These are phyloP conservation scores for Merops nubicus DNA, from an alignment of 2,113 vertebrate genomes.

Conservation along the genomic window DNA sequence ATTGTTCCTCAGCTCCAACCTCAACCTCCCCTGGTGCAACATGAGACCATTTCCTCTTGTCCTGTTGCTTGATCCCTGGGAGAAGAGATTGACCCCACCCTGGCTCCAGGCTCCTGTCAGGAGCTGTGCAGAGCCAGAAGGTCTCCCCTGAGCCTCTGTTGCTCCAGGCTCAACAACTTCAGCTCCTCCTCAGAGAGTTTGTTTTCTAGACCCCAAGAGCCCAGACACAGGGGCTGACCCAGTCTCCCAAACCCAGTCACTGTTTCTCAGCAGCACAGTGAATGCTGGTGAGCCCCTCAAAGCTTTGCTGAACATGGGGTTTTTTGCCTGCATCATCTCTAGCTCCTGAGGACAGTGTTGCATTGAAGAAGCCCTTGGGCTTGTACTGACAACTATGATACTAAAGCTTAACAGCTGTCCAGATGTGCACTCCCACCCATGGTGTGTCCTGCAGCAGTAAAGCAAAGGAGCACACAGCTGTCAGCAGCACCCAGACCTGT, in stretches of 20 bases:
- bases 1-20: too few relatives aligned
- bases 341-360: neutral
- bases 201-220: neutral
- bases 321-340: neutral
- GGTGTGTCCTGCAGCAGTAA: neutral
- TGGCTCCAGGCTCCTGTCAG: too few relatives aligned
- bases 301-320: fast-evolving
- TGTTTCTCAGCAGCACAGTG: fast-evolving
- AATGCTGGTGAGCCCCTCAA: too few relatives aligned
- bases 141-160: neutral
- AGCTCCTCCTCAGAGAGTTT: neutral
- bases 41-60: too few relatives aligned
- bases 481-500: too few relatives aligned
- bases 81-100: too few relatives aligned
- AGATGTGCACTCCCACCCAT: neutral
- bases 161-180: neutral
- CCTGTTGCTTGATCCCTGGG: too few relatives aligned
- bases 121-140: too few relatives aligned
- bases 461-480: neutral
- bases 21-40: too few relatives aligned
- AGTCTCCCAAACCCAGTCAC: fast-evolving
- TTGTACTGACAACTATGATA: too few relatives aligned
- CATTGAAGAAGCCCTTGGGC: neutral
- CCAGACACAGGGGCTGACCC: fast-evolving
- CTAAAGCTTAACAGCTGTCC: neutral